Evolutionary conservation across 2,888 invertebrate species (phyloP).

Genomic region (Eumerus sabulonum): DNA sequence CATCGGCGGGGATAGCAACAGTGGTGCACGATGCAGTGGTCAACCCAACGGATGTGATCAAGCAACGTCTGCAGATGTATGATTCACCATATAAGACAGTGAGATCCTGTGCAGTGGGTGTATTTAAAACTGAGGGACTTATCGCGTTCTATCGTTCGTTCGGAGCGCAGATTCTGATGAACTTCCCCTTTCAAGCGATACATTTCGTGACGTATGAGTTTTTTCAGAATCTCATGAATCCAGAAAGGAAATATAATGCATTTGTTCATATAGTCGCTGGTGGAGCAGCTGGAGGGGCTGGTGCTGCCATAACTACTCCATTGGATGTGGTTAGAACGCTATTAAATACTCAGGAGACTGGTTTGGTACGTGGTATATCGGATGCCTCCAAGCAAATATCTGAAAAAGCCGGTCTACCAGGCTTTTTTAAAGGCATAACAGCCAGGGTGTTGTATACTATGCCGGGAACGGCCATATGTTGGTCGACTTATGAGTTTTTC

Average conservation of each 20-base stretch:
- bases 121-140: slow-evolving; percentile 89
- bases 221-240: slow-evolving; percentile 84
- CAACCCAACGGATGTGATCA: slow-evolving; percentile 99
- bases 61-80: slow-evolving; percentile 99
- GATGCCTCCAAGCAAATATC: slow-evolving; percentile 84
- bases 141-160: slow-evolving; percentile 96
- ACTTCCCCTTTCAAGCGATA: slow-evolving; percentile 97
- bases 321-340: slow-evolving; percentile 98
- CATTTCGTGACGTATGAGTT: slow-evolving; percentile 96
- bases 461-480: slow-evolving; percentile 99
- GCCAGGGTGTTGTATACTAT: slow-evolving; percentile 97
- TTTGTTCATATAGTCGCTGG: slow-evolving; percentile 92
- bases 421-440: slow-evolving; percentile 91
- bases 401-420: slow-evolving; percentile 87
- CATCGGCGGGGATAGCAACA: slow-evolving; percentile 95
- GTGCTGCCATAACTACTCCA: slow-evolving; percentile 96
- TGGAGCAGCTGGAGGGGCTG: slow-evolving; percentile 92
- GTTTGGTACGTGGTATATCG: slow-evolving; percentile 86
- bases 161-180: slow-evolving; percentile 97
- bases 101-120: slow-evolving; percentile 87
- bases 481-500: slow-evolving; percentile 99
- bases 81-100: slow-evolving; percentile 96
- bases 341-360: slow-evolving; percentile 92
- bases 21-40: slow-evolving; percentile 98
- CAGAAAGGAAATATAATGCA: slow-evolving; percentile 91